Conservation (phyloP, 2,797 vertebrate species). For the Tragopan temminckii region DNA sequence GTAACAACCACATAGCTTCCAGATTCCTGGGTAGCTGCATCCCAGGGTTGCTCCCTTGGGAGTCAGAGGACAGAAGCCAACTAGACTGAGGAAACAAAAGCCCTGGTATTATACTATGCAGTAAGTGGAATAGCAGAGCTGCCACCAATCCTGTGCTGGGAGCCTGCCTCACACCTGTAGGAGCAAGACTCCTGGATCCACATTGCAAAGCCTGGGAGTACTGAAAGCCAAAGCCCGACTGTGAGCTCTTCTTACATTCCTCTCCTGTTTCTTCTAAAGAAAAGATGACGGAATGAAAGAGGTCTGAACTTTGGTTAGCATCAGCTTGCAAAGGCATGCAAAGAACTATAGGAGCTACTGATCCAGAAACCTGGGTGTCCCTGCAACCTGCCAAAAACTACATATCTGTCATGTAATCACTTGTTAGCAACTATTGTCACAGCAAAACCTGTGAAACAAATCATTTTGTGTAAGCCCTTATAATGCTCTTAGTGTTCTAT, state of each 20-base stretch:
- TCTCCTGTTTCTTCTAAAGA: not conserved
- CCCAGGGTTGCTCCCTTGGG: not conserved
- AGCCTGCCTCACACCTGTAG: not conserved
- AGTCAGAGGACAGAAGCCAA: not conserved
- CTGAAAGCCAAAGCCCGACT: not conserved
- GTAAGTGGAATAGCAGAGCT: not conserved
- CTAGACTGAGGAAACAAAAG: not conserved
- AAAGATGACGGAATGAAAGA: not conserved
- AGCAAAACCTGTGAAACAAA: not conserved
- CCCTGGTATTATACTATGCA: not conserved
- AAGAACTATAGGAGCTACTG: not conserved
- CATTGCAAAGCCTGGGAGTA: not conserved
- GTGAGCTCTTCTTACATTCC: not conserved
- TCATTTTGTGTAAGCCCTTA: not conserved
- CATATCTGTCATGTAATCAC: not conserved
- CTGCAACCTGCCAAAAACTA: not conserved
- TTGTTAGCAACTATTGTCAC: not conserved
- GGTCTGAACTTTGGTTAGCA: not conserved
- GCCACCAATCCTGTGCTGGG: not conserved
- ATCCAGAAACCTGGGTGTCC: not conserved
- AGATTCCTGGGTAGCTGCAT: not conserved
- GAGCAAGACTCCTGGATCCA: fast-evolving
- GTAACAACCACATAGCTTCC: not conserved
- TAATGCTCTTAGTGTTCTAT: not conserved
- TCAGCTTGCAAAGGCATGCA: not conserved